Conservation (phyloP, 1,140 invertebrate species). For the Aphidius gifuensis region DNA sequence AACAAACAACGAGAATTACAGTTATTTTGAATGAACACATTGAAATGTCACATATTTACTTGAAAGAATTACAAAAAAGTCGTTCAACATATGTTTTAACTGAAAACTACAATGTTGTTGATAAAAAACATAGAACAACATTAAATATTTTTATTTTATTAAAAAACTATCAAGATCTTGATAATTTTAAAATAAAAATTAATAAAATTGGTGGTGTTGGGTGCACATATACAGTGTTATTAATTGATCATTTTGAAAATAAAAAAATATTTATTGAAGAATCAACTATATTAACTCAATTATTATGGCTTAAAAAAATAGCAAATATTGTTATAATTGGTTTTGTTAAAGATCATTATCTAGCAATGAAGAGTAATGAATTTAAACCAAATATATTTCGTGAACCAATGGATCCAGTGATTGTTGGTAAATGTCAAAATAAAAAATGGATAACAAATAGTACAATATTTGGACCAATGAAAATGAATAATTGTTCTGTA, state of each 20-base stretch:
- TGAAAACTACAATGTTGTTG: background rate
- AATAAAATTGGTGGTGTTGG: conserved; percentile 32
- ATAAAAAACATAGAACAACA: conserved; percentile 16
- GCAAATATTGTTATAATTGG: conserved; percentile 33
- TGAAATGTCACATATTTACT: conserved; percentile 11
- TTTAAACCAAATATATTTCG: conserved; percentile 25
- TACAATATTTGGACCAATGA: conserved; percentile 13
- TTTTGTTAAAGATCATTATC: conserved; percentile 20
- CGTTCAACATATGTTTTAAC: conserved; percentile 24
- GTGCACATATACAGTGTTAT: conserved; percentile 31
- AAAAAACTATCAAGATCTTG: conserved; percentile 24
- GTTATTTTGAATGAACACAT: conserved; percentile 17
- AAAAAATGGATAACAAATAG: conserved; percentile 8
- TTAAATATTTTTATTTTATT: conserved; percentile 29
- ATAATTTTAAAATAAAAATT: conserved; percentile 8
- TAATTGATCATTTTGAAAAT: conserved; percentile 24
- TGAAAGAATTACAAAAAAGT: conserved; percentile 12
- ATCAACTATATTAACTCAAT: conserved; percentile 13
- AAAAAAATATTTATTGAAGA: conserved; percentile 31
- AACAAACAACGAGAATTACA: conserved; percentile 12
- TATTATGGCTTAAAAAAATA: conserved; percentile 32
- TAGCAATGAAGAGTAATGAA: conserved; percentile 31
- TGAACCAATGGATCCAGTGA: conserved; percentile 22
- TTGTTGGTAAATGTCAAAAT: conserved; percentile 31
- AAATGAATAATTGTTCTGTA: conserved; percentile 28